Base-by-base conservation (phyloP, 2,888 invertebrate species). In the Phortica magna region DNA sequence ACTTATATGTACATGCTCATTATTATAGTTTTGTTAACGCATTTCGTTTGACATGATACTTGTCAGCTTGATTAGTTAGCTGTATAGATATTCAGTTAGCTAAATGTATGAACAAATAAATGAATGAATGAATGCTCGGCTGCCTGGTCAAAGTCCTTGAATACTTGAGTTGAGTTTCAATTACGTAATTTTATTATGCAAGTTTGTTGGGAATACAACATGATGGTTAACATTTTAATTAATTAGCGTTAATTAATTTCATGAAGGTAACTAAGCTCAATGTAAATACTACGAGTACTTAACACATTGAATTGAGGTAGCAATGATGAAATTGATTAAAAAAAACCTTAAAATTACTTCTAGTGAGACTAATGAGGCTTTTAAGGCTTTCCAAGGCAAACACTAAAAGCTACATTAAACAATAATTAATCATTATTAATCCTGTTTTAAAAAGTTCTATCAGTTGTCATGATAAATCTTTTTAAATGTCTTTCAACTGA, bases 11-110 rank as follows among this genome's bases (percentile, higher is more conserved):
- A 3, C 14, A 1, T 65, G 41, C 17, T n/a, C 4, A 39, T 65
- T 19, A 68, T 43, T 68, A 68, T 68, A 68, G 48, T 48, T 68
- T 7, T 17, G 48, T 68, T 22, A 68, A 68, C 17, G 68, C 14
- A 68, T 68, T 68, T 43, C 42, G 19, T 43, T 68, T 7, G 2
- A 9, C 68, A 48, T 68, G 68, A 61, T 2, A 61, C 17, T 68
- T 48, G 12, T 19, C 19, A 48, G 19, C 48, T 7, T 68, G n/a
- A 17, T 48, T 48, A 43, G 7, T 43, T 42, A 17, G 7, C 6
- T 55, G 55, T 7, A 22, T 53, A 22, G 14, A 22, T 55, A 7
- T 5, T 12, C 14, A 14, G 10, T 48, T 48, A 48, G 14, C 2
- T 48, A 48, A 14, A 48, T 7, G 43, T 6, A 43, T 7, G 43